Evolutionary conservation across 2,888 invertebrate genomes (phyloP), one percentile per base, ranked within the genome.

Genomic region (Diaphora mendica): DNA sequence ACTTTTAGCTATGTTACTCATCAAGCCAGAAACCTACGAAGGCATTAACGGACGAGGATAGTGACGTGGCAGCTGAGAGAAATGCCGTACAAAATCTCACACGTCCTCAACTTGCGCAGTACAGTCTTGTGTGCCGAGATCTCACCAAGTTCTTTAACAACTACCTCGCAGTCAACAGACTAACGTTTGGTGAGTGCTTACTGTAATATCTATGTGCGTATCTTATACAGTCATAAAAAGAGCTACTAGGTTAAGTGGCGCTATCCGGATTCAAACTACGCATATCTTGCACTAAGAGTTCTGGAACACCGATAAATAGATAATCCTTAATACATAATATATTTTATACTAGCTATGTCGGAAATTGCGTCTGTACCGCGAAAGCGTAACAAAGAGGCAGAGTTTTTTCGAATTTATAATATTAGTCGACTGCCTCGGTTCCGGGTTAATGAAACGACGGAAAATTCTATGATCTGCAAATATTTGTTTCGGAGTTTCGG

Each of bases 101-200:
- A 0, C 85, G 90, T 0, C 65, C 87, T 0, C 89, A 96, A n/a
- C 78, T 92, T 0, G 78, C 88, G 0, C 86, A 86, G 0, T 93
- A 96, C 76, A 97, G 96, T 84, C 91, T 98, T 35, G 96, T 97
- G 5, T 91, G 97, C 80, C 96, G 96, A 79, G 96, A 97, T 87
- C 95, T 99, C 44, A 97, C 97, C 17, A 99, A 98, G 90, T 97
- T 96, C 87, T 99, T 98, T 87, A 96, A 96, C 3, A 91, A 95
- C 0, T 96, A 97, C 77, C 89, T 97, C 35, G 99, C 98, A 0
- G 99, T 99, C 0, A 97, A 98, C 89, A 96, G 97, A 76, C 93
- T 98, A 2, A 97, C 96, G 0, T 92, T 96, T 66, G 95, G 96
- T 95, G 72, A 87, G 90, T 64, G 0, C 26, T 62, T 72, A 44